Conservation (phyloP, 2,888 invertebrate genomes). For the Alloscopus bannaensis region DNA sequence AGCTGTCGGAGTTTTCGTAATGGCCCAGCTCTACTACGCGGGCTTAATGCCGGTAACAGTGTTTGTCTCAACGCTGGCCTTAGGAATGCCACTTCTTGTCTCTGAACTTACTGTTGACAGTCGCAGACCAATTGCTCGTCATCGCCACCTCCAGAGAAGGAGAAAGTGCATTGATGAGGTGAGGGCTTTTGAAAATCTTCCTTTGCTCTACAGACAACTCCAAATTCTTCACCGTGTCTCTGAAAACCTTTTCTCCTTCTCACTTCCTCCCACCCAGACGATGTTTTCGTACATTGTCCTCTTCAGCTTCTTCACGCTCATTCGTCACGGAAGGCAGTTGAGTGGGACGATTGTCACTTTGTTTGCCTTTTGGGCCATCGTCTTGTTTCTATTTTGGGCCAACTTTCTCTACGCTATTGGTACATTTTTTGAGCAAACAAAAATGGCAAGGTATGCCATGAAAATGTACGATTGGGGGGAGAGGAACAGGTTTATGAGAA, state of each 20-base stretch:
- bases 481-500: not conserved
- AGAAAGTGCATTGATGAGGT: not conserved
- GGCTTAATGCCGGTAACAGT: not conserved
- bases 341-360: not conserved
- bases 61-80: not conserved
- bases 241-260: not conserved
- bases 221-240: not conserved
- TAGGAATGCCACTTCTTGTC: not conserved
- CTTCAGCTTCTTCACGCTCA: not conserved
- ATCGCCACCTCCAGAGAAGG: not conserved
- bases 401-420: not conserved
- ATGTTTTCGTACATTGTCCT: not conserved
- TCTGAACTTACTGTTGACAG: not conserved
- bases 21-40: not conserved
- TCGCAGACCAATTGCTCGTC: too few species aligned
- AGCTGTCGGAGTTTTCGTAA: not conserved
- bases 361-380: not conserved
- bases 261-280: not conserved
- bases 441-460: not conserved
- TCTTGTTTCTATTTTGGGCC: not conserved
- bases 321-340: not conserved
- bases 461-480: slow-evolving; percentile 10
- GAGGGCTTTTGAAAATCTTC: not conserved
- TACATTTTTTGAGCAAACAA: not conserved
- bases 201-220: not conserved